A percentile compares a stretch with the other conserved stretches of the same genome.
These are phyloP conservation scores for Sturmia bella DNA, from an alignment of 2,888 invertebrate genomes.

Conservation along the genomic window DNA sequence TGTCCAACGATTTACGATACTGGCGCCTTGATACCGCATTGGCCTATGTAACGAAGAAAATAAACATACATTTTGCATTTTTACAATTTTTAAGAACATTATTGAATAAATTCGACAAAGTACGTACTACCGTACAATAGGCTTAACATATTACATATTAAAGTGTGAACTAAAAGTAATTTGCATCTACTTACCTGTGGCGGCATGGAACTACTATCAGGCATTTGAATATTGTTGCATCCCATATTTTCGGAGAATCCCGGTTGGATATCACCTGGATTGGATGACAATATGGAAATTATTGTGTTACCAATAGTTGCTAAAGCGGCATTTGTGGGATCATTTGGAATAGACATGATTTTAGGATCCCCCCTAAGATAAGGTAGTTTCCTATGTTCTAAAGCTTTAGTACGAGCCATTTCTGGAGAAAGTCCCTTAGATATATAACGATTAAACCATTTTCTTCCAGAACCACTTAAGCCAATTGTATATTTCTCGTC, in stretches of 20 bases:
- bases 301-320: conserved; percentile 56
- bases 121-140: too few species aligned
- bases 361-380: conserved; percentile 28
- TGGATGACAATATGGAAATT: conserved; percentile 33
- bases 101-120: too few species aligned
- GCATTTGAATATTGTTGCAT: background rate
- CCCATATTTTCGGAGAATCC: conserved; percentile 1
- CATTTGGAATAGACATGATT: background rate
- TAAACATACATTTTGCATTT: background rate
- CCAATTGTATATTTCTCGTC: conserved; percentile 30
- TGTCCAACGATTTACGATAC: conserved; percentile 27
- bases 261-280: background rate
- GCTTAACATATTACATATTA: too few species aligned
- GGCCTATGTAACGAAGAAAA: conserved; percentile 8
- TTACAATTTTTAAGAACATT: conserved; percentile 11
- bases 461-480: conserved; percentile 49
- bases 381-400: conserved; percentile 39
- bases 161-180: too few species aligned
- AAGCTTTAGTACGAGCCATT: conserved; percentile 41
- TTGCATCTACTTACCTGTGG: conserved; percentile 39
- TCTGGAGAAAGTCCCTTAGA: conserved; percentile 24
- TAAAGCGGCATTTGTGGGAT: conserved; percentile 39
- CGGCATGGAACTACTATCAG: conserved; percentile 6
- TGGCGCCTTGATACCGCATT: conserved; percentile 25
- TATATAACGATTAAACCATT: conserved; percentile 42